These are phyloP conservation scores for Chymomyza amoena DNA, from an alignment of 2,888 invertebrate genomes.

Conservation along the genomic window DNA sequence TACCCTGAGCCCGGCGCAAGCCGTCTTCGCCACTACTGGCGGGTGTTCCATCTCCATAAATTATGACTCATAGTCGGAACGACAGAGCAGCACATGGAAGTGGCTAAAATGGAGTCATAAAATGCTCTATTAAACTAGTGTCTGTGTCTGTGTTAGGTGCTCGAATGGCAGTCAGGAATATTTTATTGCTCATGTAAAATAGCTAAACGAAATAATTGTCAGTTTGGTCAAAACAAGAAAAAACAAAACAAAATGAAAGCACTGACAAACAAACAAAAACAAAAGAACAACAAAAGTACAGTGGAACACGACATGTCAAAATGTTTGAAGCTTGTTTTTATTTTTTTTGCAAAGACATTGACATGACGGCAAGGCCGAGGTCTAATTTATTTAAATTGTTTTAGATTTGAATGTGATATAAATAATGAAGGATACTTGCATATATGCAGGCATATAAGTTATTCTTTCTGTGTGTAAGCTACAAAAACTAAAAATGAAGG, in stretches of 20 bases:
- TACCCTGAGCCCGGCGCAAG: neutral
- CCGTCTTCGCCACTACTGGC: neutral
- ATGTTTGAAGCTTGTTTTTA: neutral
- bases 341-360: neutral
- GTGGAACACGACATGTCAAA: neutral
- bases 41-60: neutral
- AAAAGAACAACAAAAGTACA: neutral
- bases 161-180: slow-evolving; percentile 40
- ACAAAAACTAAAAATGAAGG: no score
- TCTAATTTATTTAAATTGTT: slow-evolving; percentile 43
- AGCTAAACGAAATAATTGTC: slow-evolving; percentile 66
- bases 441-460: neutral
- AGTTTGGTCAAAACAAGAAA: slow-evolving; percentile 5
- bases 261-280: neutral
- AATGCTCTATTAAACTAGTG: slow-evolving; percentile 35
- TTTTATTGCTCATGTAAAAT: slow-evolving; percentile 64
- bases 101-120: slow-evolving; percentile 50
- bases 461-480: no score
- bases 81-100: neutral
- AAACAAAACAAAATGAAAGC: neutral
- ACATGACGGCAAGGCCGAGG: slow-evolving; percentile 23
- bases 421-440: neutral
- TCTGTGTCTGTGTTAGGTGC: slow-evolving; percentile 45
- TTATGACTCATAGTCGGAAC: slow-evolving; percentile 17
- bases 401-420: slow-evolving; percentile 12